Base-by-base conservation (phyloP, 2,113 vertebrate species). In the Dolichotis patagonum region DNA sequence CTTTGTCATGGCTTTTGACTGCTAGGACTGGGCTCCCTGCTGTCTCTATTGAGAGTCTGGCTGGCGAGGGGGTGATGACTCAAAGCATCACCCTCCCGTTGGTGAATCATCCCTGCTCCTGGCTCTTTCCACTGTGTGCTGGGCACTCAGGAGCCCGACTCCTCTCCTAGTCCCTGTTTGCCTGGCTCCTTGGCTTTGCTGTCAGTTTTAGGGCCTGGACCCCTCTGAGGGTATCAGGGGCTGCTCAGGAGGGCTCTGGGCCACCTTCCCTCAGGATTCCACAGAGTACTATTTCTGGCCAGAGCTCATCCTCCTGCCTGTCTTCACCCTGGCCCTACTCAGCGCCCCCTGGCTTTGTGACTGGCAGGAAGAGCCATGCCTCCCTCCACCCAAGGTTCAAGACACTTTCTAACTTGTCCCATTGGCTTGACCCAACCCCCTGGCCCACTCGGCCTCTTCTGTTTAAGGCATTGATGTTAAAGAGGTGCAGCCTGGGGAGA, bases 41-140 rank as follows among this genome's bases (percentile, higher is more conserved):
- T 54, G 38, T 16, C 30, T 89, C 52, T 52, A 10, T 7, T 84
- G 52, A 71, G 88, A 85, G 12, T 16, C 77, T 24, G 46, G 35
- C 49, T 11, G 7, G 56, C 1, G 0, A 0, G 35, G 49, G 14
- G 7, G 0, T 24, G 12, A 8, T 0, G 5, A 12, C 54, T n/a
- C 46, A 20, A 5, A 75, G 32, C 32, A 41, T 52, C 28, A 35
- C 2, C 54, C 67, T 56, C n/a, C 5, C 0, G 0, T 8, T 2
- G 43, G 0, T n/a, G 69, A 38, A 26, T 9, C 22, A 35, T 43
- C 46, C 32, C 28, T 8, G 20, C 3, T 65, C 7, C 26, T 30
- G 38, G 32, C 65, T 28, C 83, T 3, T 1, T 28, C 38, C 26
- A 7, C 0, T 6, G 2, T 0, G 20, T 12, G n/a, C 20, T 0